phyloP scores from a whole-genome alignment of 2,113 vertebrate genomes.

The Cervus canadensis region DNA sequence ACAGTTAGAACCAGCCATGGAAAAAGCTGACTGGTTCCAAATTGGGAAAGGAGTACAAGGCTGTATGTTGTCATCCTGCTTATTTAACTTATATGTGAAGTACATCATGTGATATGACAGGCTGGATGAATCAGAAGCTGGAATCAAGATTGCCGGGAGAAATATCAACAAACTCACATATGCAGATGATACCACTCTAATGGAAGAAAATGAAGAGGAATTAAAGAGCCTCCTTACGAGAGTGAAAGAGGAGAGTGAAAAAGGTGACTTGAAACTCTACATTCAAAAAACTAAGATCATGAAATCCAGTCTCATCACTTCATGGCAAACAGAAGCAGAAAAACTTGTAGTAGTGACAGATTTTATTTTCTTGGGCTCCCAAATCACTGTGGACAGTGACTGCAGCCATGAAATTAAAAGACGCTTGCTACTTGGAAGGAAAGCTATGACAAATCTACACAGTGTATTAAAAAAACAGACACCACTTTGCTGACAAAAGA shows the following conservation, averaged over 20 bases:
- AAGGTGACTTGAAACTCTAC: neutral
- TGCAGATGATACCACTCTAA: neutral
- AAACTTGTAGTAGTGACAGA: neutral
- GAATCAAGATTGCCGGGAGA: neutral
- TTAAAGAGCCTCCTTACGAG: neutral
- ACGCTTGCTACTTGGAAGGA: neutral
- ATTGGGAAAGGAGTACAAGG: neutral
- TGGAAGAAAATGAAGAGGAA: neutral
- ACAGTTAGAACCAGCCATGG: neutral
- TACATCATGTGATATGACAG: neutral
- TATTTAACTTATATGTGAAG: neutral
- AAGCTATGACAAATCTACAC: neutral
- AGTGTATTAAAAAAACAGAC: neutral
- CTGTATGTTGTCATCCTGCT: neutral
- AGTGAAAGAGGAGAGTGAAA: neutral
- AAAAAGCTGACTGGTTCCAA: neutral
- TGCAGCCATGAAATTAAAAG: neutral
- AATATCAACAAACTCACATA: neutral
- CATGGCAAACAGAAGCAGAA: neutral
- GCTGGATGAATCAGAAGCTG: neutral
- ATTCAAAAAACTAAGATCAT: neutral
- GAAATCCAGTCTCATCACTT: neutral
- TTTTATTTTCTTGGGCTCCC: neutral
- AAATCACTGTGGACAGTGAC: neutral
- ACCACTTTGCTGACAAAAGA: neutral